Evolutionary conservation across 2,797 vertebrate genomes (phyloP).

Genomic region (Hafferia zeledoni): DNA sequence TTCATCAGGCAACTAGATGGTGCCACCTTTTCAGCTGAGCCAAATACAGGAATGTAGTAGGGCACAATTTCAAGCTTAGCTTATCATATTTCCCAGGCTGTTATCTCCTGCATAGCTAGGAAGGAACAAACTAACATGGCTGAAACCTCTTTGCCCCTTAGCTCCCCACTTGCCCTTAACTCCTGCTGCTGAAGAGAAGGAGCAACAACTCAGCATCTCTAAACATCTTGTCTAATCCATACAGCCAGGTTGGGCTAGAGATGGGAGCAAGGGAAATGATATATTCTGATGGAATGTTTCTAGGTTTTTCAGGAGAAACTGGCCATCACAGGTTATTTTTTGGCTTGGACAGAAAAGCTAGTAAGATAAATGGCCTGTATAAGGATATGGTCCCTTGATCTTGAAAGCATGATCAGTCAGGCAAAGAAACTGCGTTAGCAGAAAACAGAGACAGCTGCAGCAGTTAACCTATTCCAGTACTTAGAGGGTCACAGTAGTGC

Average conservation of each 20-base stretch:
- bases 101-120: not conserved
- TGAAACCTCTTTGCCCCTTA: not conserved
- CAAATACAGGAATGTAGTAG: not conserved
- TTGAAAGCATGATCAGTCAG: conserved; percentile 19
- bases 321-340: not conserved
- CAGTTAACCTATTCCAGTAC: not conserved
- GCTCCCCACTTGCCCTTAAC: not conserved
- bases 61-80: not conserved
- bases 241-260: not conserved
- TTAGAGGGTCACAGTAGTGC: not conserved
- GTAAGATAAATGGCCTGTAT: not conserved
- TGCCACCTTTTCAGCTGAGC: not conserved
- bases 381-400: not conserved
- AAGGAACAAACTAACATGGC: not conserved
- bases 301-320: not conserved
- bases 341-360: not conserved
- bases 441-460: not conserved
- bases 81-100: not conserved
- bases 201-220: not conserved
- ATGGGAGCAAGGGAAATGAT: not conserved
- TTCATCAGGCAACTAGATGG: not conserved
- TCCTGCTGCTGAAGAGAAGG: not conserved
- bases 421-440: conserved; percentile 11
- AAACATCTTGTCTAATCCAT: not conserved
- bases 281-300: not conserved